Percentiles rank a stretch among this genome's conserved stretches.
Conservation (phyloP, 2,113 vertebrate genomes). For the Tetrax tetrax region DNA sequence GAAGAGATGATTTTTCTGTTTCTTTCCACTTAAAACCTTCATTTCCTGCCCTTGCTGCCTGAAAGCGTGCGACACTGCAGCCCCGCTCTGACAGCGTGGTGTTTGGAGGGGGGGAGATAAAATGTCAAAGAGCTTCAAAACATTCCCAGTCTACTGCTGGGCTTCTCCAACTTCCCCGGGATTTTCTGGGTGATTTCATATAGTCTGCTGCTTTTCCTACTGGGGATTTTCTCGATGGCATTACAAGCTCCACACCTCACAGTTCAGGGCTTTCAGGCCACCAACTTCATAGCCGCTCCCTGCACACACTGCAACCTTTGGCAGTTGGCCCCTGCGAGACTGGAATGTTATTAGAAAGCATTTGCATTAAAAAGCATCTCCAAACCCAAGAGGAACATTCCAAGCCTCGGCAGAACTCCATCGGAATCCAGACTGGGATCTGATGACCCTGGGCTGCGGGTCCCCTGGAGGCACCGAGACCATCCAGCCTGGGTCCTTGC, state of each 20-base stretch:
- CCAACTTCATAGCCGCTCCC: neutral
- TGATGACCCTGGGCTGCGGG: fast-evolving
- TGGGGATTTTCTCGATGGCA: fast-evolving
- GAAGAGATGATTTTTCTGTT: neutral
- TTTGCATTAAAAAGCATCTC: neutral
- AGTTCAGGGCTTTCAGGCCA: neutral
- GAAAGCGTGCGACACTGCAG: fast-evolving
- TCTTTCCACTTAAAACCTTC: neutral
- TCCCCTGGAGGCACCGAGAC: neutral
- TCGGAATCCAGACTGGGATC: neutral
- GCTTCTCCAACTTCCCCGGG: neutral
- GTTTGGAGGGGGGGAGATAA: neutral
- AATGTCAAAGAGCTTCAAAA: neutral
- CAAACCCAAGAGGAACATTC: neutral
- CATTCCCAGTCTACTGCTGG: neutral
- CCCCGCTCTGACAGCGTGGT: fast-evolving
- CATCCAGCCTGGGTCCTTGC: neutral
- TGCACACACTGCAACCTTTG: neutral
- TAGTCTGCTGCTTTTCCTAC: neutral
- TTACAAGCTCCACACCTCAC: neutral
- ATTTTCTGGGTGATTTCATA: neutral
- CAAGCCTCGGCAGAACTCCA: neutral
- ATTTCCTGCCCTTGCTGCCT: neutral
- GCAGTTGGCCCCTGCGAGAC: neutral
- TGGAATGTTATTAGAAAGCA: neutral